Evolutionary conservation across 2,888 invertebrate species (phyloP).

Genomic region (Sphaeridia pumilis): DNA sequence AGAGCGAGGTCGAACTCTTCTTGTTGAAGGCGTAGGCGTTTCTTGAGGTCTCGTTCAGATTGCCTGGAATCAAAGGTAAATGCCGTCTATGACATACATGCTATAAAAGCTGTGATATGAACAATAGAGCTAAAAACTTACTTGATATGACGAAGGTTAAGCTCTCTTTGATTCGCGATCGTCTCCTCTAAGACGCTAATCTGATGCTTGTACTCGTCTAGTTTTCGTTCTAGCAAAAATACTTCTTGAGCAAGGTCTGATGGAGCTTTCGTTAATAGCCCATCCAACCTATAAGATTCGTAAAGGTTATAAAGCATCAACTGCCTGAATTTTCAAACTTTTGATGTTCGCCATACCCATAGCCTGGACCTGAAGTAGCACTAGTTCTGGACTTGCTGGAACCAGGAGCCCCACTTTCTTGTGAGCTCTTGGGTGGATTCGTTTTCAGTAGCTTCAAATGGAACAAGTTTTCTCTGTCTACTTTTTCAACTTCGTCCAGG

Average conservation of each 20-base stretch:
- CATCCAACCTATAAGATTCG: conserved; percentile 44
- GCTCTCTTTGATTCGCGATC: conserved; percentile 48
- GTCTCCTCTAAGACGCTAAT: conserved; percentile 51
- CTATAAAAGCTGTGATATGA: too few relatives aligned
- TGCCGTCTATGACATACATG: too few relatives aligned
- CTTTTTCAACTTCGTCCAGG: conserved; percentile 53
- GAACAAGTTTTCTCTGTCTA: conserved; percentile 30
- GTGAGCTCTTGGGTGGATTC: not conserved
- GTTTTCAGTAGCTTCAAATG: conserved; percentile 12
- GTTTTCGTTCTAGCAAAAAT: conserved; percentile 49
- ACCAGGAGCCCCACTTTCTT: not conserved
- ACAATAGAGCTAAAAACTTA: too few relatives aligned
- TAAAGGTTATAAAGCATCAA: not conserved
- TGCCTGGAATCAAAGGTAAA: too few relatives aligned
- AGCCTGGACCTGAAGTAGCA: not conserved
- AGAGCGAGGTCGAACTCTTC: conserved; percentile 61
- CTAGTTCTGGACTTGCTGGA: not conserved
- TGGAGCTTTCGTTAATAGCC: conserved; percentile 46
- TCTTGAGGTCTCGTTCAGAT: conserved; percentile 41
- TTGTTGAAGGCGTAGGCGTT: conserved; percentile 49
- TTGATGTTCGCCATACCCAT: not conserved
- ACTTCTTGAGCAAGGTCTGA: conserved; percentile 52
- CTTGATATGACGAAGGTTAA: conserved; percentile 42
- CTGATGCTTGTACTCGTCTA: conserved; percentile 51
- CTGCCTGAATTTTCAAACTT: not conserved